phyloP scores from a whole-genome alignment of 2,113 vertebrate genomes.

The mouse (Mus musculus) region DNA sequence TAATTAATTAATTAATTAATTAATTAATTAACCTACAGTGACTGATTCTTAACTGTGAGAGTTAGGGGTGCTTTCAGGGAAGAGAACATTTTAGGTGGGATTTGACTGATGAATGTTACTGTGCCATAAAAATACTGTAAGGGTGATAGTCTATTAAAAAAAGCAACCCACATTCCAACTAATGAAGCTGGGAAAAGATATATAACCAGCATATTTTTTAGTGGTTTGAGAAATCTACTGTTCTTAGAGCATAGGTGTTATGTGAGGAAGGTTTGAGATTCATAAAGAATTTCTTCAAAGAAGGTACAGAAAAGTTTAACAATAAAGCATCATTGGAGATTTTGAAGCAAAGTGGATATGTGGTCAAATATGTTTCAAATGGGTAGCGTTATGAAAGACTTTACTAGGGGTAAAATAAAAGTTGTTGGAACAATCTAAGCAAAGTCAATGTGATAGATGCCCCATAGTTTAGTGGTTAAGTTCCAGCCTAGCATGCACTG shows the following conservation, averaged over 20 bases:
- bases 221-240: neutral
- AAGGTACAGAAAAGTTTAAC: neutral
- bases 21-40: neutral
- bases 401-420: neutral
- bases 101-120: constrained; percentile 13
- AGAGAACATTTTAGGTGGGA: constrained; percentile 11
- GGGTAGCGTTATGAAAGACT: constrained; percentile 12
- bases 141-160: constrained; percentile 5
- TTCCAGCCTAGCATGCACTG: neutral
- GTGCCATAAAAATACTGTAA: neutral
- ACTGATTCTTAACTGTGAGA: constrained; percentile 29
- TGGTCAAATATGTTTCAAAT: neutral
- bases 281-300: neutral
- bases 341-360: constrained; percentile 2
- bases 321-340: neutral
- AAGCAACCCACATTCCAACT: neutral
- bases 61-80: neutral
- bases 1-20: neutral
- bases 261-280: neutral
- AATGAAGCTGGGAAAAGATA: neutral
- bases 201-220: neutral
- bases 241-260: neutral
- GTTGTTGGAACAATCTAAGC: neutral
- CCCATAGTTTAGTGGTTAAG: neutral
- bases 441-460: neutral